These are phyloP conservation scores for Anoplopoma fimbria DNA, from an alignment of 2,113 vertebrate genomes.

Conservation along the genomic window DNA sequence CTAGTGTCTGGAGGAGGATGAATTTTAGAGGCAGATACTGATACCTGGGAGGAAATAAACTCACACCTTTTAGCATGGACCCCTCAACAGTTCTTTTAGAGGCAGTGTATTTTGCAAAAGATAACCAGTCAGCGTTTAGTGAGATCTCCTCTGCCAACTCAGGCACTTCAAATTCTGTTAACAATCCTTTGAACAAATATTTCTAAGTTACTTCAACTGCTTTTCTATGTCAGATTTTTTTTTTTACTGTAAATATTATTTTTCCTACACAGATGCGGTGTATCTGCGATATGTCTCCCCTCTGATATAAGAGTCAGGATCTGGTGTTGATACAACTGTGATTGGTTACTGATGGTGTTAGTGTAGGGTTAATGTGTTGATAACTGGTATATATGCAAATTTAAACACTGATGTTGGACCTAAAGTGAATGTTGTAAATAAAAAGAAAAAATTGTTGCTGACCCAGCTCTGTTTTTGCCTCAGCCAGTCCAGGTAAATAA, in stretches of 20 bases:
- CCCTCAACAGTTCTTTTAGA: background rate
- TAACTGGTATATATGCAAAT: slow-evolving; percentile 30
- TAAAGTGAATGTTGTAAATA: slow-evolving; percentile 67
- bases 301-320: background rate
- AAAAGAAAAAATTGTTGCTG: slow-evolving; percentile 33
- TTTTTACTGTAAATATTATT: background rate
- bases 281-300: background rate
- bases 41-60: background rate
- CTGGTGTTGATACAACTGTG: slow-evolving; percentile 27
- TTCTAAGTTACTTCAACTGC: slow-evolving; percentile 39
- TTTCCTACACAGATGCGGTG: background rate
- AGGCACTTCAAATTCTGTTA: slow-evolving; percentile 2
- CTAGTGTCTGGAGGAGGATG: background rate
- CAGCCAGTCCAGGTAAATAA: background rate
- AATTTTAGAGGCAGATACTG: background rate
- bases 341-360: slow-evolving; percentile 35
- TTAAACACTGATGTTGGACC: slow-evolving; percentile 47
- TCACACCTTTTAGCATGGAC: background rate
- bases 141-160: background rate
- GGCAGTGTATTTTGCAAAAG: background rate
- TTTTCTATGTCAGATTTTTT: slow-evolving; percentile 12
- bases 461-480: slow-evolving; percentile 6
- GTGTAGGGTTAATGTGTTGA: slow-evolving; percentile 16
- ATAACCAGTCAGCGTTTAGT: background rate
- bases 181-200: slow-evolving; percentile 14